Evolutionary conservation across 1,140 invertebrate species (phyloP).

Genomic region (Trichonephila clavipes): DNA sequence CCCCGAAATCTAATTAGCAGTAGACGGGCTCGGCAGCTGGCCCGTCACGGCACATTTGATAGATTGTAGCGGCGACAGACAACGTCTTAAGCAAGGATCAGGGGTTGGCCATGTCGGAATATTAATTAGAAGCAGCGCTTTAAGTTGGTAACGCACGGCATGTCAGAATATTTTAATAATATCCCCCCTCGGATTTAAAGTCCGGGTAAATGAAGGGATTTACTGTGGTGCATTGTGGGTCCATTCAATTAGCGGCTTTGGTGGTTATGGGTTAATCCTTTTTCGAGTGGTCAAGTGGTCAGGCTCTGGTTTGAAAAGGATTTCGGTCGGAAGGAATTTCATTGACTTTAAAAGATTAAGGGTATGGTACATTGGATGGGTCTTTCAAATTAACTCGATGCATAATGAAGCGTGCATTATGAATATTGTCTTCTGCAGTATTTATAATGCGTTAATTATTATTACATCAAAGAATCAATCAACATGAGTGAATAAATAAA

Average conservation of each 20-base stretch:
- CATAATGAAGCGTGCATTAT: too few relatives aligned
- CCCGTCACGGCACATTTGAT: slow-evolving; percentile 6
- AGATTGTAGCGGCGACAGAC: slow-evolving; percentile 45
- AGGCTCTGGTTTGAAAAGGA: too few relatives aligned
- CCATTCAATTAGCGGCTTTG: slow-evolving; percentile 4
- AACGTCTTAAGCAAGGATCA: slow-evolving; percentile 35
- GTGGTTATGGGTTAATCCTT: not conserved
- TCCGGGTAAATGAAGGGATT: slow-evolving; percentile 13
- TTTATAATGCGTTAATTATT: too few relatives aligned
- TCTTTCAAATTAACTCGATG: too few relatives aligned
- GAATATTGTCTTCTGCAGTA: too few relatives aligned
- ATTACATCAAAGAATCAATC: too few relatives aligned
- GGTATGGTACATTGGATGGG: too few relatives aligned
- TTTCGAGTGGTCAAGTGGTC: not conserved
- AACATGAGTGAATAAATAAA: too few relatives aligned
- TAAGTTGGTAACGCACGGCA: not conserved
- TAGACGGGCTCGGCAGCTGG: slow-evolving; percentile 29
- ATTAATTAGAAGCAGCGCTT: slow-evolving; percentile 42
- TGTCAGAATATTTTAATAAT: slow-evolving; percentile 37
- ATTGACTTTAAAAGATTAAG: too few relatives aligned
- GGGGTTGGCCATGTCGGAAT: slow-evolving; percentile 12
- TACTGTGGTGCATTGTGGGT: not conserved
- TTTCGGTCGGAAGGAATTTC: too few relatives aligned
- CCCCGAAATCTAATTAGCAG: slow-evolving; percentile 40
- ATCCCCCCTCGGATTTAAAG: not conserved